Base-by-base conservation (phyloP, 2,113 vertebrate species). In the Falcunculus frontatus region DNA sequence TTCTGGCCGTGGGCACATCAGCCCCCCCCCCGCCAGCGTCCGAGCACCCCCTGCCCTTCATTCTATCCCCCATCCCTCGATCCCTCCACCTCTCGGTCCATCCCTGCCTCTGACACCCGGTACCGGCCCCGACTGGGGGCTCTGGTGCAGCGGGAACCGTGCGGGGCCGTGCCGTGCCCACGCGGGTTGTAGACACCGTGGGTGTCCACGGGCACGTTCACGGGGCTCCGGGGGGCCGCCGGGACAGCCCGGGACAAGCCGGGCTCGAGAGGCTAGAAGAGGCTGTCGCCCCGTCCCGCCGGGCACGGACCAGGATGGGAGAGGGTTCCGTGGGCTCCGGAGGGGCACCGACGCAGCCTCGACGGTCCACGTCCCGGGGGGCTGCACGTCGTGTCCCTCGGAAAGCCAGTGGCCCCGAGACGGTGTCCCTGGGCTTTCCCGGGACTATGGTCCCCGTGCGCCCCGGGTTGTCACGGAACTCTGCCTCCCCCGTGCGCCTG, bases 11-110 rank as follows among this genome's bases (percentile, higher is more conserved):
- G 78, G 76, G 64, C 35, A 17, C 25, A 2, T 21, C 68, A 29
- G n/a, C 11, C 21, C 35, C 13, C 9, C 6, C 6, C 39, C 16
- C 5, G 18, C 13, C 60, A 16, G 5, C 4, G 1, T 8, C 33
- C 9, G 29, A 25, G 25, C 19, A 13, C 20, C 39, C 37, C 10
- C 32, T 19, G 21, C 33, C 44, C 27, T 50, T 30, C 59, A n/a
- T n/a, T 32, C 64, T 12, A 0, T 27, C 12, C 15, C 8, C 20
- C 47, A 13, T n/a, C 74, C 76, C 56, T 59, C 62, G 37, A 33
- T 69, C 25, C 35, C 39, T 23, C 46, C 57, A 10, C 4, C 15
- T 16, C 20, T 4, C 13, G 30, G 18, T 46, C 65, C 55, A 4
- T 37, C 21, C 49, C 41, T 46, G 35, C 50, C 70, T 57, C 60